These are phyloP conservation scores for Acanthisitta chloris DNA, from an alignment of 2,113 vertebrate species.

Conservation along the genomic window DNA sequence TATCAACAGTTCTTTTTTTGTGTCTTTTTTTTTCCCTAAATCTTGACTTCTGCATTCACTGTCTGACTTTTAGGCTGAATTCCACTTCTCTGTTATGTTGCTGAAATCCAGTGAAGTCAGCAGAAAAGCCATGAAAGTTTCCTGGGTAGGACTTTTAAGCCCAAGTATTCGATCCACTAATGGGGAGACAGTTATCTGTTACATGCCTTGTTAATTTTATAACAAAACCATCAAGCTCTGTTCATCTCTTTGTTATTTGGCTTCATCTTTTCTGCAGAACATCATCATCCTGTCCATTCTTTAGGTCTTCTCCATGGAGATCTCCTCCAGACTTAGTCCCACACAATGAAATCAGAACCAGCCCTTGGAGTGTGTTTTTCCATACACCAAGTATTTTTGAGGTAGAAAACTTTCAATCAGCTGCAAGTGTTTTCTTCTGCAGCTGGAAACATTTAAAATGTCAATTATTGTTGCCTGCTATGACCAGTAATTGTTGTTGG, in stretches of 20 bases:
- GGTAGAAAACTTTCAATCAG: not conserved
- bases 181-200: not conserved
- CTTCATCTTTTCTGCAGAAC: not conserved
- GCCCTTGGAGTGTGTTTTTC: not conserved
- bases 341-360: not conserved
- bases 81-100: slow-evolving; percentile 10
- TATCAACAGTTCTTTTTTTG: not conserved
- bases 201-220: not conserved
- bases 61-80: not conserved
- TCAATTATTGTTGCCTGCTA: not conserved
- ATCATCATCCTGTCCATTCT: not conserved
- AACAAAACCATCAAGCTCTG: not conserved
- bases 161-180: not conserved
- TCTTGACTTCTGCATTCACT: slow-evolving; percentile 47
- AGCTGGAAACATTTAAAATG: not conserved
- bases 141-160: not conserved
- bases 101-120: slow-evolving; percentile 15
- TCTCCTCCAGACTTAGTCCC: not conserved
- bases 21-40: slow-evolving; percentile 39
- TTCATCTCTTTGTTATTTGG: not conserved
- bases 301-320: not conserved
- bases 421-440: not conserved
- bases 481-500: not conserved
- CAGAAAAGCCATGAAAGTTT: slow-evolving; percentile 23
- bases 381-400: not conserved